These are phyloP conservation scores for Cosmorhoe ocellata DNA, from an alignment of 2,888 invertebrate species.

Conservation along the genomic window DNA sequence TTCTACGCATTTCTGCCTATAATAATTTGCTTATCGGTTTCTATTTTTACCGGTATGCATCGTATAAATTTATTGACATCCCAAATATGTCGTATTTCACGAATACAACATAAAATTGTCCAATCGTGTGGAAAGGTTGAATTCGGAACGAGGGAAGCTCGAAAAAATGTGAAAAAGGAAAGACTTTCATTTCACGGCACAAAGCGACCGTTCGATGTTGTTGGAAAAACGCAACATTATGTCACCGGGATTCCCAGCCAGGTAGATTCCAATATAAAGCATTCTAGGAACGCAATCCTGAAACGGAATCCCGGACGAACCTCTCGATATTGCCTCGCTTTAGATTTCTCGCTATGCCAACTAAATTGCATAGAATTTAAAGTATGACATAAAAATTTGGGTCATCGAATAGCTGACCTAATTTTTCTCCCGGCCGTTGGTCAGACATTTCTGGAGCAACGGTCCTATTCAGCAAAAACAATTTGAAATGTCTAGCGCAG, in stretches of 20 bases:
- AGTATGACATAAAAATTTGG: slow-evolving; percentile 8
- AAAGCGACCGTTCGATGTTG: slow-evolving; percentile 24
- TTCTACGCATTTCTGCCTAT: too few relatives aligned
- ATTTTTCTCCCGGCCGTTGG: slow-evolving; percentile 4
- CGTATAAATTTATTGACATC: background rate
- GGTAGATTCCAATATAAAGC: slow-evolving; percentile 54
- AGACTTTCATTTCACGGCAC: slow-evolving; percentile 34
- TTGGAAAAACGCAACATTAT: slow-evolving; percentile 46
- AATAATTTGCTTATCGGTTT: too few relatives aligned
- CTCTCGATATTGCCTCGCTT: slow-evolving; percentile 40
- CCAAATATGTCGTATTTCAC: slow-evolving; percentile 1
- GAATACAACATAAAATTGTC: background rate
- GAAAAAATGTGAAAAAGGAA: slow-evolving; percentile 3
- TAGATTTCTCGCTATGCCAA: slow-evolving; percentile 28
- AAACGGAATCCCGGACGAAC: slow-evolving; percentile 42
- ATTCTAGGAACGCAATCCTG: slow-evolving; percentile 49
- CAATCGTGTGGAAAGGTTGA: slow-evolving; percentile 3
- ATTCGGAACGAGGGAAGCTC: background rate
- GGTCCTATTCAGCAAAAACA: background rate
- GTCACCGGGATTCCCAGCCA: slow-evolving; percentile 38
- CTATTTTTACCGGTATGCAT: too few relatives aligned
- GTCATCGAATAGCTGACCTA: slow-evolving; percentile 15
- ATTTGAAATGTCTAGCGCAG: slow-evolving; percentile 1
- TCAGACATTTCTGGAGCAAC: slow-evolving; percentile 9
- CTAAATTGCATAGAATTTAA: slow-evolving; percentile 33